Conservation (phyloP, 1,140 invertebrate genomes). For the Saccostrea cuccullata region DNA sequence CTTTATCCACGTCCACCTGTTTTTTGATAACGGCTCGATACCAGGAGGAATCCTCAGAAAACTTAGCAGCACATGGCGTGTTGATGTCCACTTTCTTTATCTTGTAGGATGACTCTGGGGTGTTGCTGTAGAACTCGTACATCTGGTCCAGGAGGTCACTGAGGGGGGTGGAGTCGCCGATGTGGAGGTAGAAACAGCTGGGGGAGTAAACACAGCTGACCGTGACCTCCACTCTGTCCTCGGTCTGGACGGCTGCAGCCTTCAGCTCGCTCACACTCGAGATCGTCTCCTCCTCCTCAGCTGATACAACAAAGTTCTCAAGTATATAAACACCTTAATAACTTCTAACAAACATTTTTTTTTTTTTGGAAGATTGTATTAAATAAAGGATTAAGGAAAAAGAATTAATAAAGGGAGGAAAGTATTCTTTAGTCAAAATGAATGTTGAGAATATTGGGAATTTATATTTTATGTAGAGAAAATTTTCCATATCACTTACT, state of each 20-base stretch:
- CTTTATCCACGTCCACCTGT: constrained; percentile 82
- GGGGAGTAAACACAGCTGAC: constrained; percentile 66
- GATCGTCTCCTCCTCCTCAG: neutral
- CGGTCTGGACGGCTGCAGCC: constrained; percentile 38
- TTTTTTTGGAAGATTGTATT: no score
- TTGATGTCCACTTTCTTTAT: neutral
- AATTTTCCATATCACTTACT: neutral
- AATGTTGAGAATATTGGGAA: neutral
- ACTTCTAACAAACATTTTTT: no score
- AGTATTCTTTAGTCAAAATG: no score
- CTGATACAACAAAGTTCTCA: neutral
- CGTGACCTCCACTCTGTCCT: constrained; percentile 57
- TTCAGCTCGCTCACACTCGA: constrained; percentile 40
- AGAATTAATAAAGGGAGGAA: no score
- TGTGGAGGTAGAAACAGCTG: constrained; percentile 69
- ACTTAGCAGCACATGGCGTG: constrained; percentile 84
- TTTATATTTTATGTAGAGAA: neutral
- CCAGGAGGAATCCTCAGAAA: constrained; percentile 86
- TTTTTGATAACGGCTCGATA: constrained; percentile 85
- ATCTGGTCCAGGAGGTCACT: constrained; percentile 63
- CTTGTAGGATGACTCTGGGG: neutral
- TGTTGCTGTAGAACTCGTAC: constrained; percentile 63
- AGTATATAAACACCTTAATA: no score
- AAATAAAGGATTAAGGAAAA: no score
- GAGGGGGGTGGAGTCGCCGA: constrained; percentile 50